A percentile compares a stretch with the other conserved stretches of the same genome.
These are phyloP conservation scores for Podotricha telesiphe DNA, from an alignment of 2,888 invertebrate genomes.

Conservation along the genomic window DNA sequence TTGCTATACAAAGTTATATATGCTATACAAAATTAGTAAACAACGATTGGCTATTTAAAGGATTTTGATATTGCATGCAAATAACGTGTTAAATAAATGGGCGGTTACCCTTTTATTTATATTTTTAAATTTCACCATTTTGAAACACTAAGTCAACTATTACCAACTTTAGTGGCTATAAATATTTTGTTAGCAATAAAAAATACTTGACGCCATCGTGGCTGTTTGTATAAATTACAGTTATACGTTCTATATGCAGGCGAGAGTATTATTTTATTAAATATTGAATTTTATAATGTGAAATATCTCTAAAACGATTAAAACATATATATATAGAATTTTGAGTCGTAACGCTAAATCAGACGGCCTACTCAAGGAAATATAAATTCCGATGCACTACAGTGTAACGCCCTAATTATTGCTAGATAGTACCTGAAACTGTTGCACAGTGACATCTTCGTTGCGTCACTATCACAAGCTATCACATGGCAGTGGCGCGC, in stretches of 20 bases:
- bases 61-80: conserved; percentile 40
- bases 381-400: no score
- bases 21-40: not conserved
- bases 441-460: conserved; percentile 55
- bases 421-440: conserved; percentile 52
- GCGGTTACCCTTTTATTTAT: conserved; percentile 43
- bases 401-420: no score
- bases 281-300: no score
- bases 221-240: not conserved
- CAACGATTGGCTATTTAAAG: conserved; percentile 8
- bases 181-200: not conserved
- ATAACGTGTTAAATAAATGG: conserved; percentile 35
- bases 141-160: not conserved
- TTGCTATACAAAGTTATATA: no score
- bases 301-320: no score
- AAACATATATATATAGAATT: no score
- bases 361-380: no score
- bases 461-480: conserved; percentile 49
- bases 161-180: not conserved
- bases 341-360: no score
- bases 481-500: conserved; percentile 45
- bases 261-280: no score
- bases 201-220: not conserved
- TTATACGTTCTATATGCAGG: not conserved
- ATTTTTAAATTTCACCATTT: conserved; percentile 38